These are phyloP conservation scores for Luperina testacea DNA, from an alignment of 2,888 invertebrate species.

Conservation along the genomic window DNA sequence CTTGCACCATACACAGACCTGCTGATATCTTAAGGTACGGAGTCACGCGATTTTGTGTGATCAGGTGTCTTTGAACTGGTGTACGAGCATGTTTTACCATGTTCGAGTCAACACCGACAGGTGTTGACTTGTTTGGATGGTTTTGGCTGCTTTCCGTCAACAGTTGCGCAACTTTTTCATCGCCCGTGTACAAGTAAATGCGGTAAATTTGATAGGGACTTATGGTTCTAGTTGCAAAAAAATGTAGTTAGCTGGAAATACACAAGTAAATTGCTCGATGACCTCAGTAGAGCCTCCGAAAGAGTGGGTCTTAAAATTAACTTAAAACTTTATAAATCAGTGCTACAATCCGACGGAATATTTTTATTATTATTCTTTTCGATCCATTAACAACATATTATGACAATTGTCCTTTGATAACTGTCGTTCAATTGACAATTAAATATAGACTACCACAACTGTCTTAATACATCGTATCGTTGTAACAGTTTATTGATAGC, in stretches of 20 bases:
- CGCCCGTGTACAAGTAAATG: constrained; percentile 28
- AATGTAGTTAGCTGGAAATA: not conserved
- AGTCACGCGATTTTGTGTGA: constrained; percentile 84
- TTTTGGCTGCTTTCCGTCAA: constrained; percentile 42
- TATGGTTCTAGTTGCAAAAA: not conserved
- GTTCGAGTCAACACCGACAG: constrained; percentile 35
- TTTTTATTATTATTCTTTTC: not conserved
- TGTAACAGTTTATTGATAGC: not conserved
- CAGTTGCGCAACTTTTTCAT: constrained; percentile 40
- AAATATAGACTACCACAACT: constrained; percentile 23
- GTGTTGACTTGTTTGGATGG: no score
- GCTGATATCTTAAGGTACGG: constrained; percentile 75
- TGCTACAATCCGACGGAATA: not conserved
- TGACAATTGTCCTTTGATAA: constrained; percentile 20
- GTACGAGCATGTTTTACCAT: constrained; percentile 50
- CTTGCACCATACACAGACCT: constrained; percentile 67
- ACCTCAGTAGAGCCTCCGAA: no score
- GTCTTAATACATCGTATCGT: constrained; percentile 1
- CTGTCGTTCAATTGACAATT: constrained; percentile 14
- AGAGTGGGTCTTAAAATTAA: no score
- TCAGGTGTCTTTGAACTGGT: constrained; percentile 79
- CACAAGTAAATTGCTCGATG: not conserved
- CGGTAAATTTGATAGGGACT: constrained; percentile 5
- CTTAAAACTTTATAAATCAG: not conserved
- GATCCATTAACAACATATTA: constrained; percentile 12